phyloP scores from a whole-genome alignment of 1,140 invertebrate genomes.

The Laupala kohalensis region DNA sequence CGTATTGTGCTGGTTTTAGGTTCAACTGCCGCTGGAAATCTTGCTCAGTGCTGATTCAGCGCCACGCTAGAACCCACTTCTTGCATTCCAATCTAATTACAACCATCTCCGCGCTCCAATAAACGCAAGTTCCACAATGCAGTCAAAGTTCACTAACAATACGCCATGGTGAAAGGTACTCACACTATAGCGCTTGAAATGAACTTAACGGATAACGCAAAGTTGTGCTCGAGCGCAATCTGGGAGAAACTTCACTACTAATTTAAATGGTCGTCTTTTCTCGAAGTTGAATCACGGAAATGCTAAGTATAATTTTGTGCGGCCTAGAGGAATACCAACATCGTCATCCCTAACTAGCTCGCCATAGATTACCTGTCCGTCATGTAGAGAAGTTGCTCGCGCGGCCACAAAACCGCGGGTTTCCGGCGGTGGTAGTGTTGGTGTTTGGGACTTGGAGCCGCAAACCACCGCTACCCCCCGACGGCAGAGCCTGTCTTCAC shows the following conservation, averaged over 20 bases:
- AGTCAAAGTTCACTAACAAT: background rate
- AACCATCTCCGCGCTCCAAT: background rate
- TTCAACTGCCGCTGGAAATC: background rate
- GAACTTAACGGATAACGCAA: background rate
- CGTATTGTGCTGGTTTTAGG: background rate
- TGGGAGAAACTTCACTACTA: background rate
- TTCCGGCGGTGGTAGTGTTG: background rate
- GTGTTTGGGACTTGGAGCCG: background rate
- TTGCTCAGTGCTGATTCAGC: background rate
- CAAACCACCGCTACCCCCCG: background rate
- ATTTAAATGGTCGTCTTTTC: background rate
- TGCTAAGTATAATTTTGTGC: background rate
- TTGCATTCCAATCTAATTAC: background rate
- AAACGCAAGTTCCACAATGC: background rate
- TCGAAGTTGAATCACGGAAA: background rate
- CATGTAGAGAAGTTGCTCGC: background rate
- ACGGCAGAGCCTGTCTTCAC: background rate
- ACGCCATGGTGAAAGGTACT: background rate
- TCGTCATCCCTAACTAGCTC: background rate
- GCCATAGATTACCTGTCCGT: background rate
- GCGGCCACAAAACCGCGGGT: no score
- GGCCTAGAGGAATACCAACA: background rate
- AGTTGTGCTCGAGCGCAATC: background rate
- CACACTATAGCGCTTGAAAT: background rate
- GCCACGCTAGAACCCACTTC: background rate